A percentile compares a stretch with the other conserved stretches of the same genome.
These are phyloP conservation scores for Mythimna lalbum DNA, from an alignment of 2,888 invertebrate genomes.

Conservation along the genomic window DNA sequence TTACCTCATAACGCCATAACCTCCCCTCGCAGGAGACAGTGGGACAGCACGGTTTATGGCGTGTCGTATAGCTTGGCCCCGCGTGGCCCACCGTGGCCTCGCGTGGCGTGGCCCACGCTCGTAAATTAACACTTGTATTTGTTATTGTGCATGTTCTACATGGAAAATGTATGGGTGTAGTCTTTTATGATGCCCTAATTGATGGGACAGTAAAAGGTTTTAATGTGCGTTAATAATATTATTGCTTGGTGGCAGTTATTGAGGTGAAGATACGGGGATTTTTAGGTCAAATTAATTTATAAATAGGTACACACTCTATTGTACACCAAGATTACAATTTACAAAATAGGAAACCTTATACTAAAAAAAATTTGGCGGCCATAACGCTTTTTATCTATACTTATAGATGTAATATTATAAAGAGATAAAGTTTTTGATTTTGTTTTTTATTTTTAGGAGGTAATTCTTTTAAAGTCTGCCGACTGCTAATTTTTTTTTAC, in stretches of 20 bases:
- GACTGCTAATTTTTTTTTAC: too few relatives aligned
- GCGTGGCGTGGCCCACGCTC: conserved; percentile 36
- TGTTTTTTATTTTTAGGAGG: too few relatives aligned
- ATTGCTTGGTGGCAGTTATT: conserved; percentile 25
- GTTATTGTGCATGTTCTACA: conserved; percentile 55
- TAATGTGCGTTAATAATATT: conserved; percentile 38
- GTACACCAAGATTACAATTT: too few relatives aligned
- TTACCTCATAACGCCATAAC: conserved; percentile 46
- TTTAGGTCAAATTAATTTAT: conserved; percentile 1
- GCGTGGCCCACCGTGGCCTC: conserved; percentile 45
- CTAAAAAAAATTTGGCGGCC: too few relatives aligned
- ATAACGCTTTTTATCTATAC: too few relatives aligned
- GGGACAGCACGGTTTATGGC: conserved; percentile 51
- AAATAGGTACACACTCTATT: too few relatives aligned
- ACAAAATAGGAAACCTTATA: too few relatives aligned
- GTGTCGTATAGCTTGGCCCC: conserved; percentile 50
- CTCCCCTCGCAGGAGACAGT: conserved; percentile 45
- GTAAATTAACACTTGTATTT: conserved; percentile 65
- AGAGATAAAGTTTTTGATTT: too few relatives aligned
- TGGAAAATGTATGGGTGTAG: conserved; percentile 41
- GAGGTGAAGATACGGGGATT: not conserved
- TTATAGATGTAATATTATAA: too few relatives aligned
- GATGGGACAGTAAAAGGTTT: conserved; percentile 41
- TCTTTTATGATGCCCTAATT: conserved; percentile 54
- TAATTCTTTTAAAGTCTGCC: too few relatives aligned